Conservation (phyloP, 1,140 invertebrate genomes). For the Hermetia illucens region DNA sequence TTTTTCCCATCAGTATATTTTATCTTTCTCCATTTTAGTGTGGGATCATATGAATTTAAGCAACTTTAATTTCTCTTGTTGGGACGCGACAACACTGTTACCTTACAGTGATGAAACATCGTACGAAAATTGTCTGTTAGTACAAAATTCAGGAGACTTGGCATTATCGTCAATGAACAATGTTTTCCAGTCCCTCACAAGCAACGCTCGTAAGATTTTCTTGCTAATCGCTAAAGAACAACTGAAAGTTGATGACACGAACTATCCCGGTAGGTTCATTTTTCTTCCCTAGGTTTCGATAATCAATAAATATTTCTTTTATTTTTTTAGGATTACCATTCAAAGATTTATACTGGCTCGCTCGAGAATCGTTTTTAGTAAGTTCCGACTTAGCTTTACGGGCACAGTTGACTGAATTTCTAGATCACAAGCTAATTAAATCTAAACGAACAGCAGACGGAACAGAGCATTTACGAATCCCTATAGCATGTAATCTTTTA, state of each 20-base stretch:
- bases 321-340: constrained; percentile 62
- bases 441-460: constrained; percentile 64
- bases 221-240: constrained; percentile 67
- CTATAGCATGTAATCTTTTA: constrained; percentile 55
- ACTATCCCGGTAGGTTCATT: constrained; percentile 51
- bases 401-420: constrained; percentile 82
- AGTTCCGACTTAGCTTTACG: constrained; percentile 77
- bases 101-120: constrained; percentile 77
- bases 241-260: constrained; percentile 50
- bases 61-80: constrained; percentile 78
- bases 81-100: constrained; percentile 70
- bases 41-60: constrained; percentile 77
- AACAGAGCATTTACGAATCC: constrained; percentile 65
- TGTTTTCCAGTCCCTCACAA: constrained; percentile 76
- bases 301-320: constrained; percentile 2
- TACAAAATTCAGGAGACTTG: constrained; percentile 61
- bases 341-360: constrained; percentile 68
- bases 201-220: constrained; percentile 78
- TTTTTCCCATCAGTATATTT: constrained; percentile 6
- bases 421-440: constrained; percentile 82
- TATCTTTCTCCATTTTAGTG: constrained; percentile 39
- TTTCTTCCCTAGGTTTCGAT: constrained; percentile 4
- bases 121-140: constrained; percentile 72
- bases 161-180: constrained; percentile 74
- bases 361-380: constrained; percentile 74